Evolutionary conservation across 2,113 vertebrate genomes (phyloP).

Genomic region (Channa argus): DNA sequence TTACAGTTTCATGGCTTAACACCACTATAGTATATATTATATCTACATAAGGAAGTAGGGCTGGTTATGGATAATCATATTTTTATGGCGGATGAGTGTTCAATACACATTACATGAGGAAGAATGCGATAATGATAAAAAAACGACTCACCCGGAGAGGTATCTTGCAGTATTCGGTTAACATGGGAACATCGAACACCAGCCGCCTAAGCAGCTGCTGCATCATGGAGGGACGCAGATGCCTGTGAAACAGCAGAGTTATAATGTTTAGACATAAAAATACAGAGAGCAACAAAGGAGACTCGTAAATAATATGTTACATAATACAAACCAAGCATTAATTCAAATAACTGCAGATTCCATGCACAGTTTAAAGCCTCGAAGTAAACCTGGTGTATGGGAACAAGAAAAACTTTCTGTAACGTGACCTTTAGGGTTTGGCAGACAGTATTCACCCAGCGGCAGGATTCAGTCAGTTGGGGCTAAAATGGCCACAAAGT

Average conservation of each 20-base stretch:
- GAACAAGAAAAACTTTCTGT: too few species aligned
- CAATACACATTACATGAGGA: background rate
- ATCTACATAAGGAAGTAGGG: background rate
- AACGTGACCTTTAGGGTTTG: too few species aligned
- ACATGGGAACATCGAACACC: conserved; percentile 95
- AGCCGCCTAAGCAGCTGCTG: conserved; percentile 94
- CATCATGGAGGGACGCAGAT: conserved; percentile 95
- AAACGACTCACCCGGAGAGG: conserved; percentile 87
- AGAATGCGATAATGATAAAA: background rate
- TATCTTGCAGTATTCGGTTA: conserved; percentile 95
- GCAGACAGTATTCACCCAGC: too few species aligned
- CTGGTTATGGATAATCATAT: too few species aligned
- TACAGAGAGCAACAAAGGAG: background rate
- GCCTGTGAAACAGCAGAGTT: conserved; percentile 74
- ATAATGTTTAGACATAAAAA: background rate
- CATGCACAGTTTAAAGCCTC: too few species aligned
- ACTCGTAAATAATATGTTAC: background rate
- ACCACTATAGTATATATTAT: background rate
- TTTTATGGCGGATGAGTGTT: background rate
- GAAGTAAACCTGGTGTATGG: too few species aligned
- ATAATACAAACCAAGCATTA: background rate
- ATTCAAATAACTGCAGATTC: background rate
- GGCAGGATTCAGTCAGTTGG: too few species aligned
- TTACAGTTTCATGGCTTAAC: background rate
- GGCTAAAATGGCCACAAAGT: too few species aligned